phyloP scores from a whole-genome alignment of 2,888 invertebrate genomes.

The Callyntrura sp. region DNA sequence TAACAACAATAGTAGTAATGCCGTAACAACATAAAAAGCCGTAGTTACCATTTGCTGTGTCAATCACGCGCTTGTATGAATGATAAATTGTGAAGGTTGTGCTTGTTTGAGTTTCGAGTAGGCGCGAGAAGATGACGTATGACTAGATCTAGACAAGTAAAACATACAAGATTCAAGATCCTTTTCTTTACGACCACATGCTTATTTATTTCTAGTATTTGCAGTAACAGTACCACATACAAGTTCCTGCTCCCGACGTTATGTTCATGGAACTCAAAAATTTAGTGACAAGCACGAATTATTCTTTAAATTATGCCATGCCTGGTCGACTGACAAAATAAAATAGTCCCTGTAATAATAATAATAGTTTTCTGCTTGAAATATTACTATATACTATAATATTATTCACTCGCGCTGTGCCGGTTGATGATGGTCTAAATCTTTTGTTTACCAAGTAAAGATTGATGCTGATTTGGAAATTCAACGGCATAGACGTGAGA shows the following conservation, averaged over 20 bases:
- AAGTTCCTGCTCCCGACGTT: background rate
- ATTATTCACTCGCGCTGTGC: background rate
- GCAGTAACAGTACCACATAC: background rate
- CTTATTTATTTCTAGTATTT: too few relatives aligned
- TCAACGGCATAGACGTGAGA: background rate
- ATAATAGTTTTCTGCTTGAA: background rate
- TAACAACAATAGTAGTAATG: background rate
- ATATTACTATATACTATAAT: background rate
- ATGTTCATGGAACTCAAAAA: background rate
- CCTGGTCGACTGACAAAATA: background rate
- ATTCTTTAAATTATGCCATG: background rate
- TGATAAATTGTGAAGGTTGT: conserved; percentile 43
- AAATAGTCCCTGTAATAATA: background rate
- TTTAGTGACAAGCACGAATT: background rate
- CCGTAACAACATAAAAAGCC: background rate
- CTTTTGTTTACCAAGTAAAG: background rate
- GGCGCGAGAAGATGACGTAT: background rate
- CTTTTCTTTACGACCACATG: background rate
- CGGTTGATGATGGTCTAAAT: conserved; percentile 22
- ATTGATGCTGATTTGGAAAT: conserved; percentile 14
- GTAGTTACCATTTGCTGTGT: conserved; percentile 42
- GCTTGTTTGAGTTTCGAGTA: too few relatives aligned
- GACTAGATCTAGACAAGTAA: conserved; percentile 2
- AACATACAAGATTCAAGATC: background rate
- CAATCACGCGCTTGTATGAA: conserved; percentile 59